Evolutionary conservation across 2,797 vertebrate genomes (phyloP).

Genomic region (Emys orbicularis): DNA sequence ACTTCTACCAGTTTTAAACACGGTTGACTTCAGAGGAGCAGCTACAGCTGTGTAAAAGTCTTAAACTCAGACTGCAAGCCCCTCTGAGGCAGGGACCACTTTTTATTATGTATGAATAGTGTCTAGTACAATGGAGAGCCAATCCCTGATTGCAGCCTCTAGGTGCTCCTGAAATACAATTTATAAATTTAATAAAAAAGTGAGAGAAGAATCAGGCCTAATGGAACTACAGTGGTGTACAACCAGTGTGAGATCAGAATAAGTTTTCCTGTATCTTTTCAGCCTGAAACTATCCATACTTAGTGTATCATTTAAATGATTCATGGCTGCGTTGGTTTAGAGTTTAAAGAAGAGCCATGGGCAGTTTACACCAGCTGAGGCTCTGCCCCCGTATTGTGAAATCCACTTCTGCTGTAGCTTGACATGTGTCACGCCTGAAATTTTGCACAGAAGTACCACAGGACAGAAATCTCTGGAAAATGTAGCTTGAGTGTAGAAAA

Average conservation of each 20-base stretch:
- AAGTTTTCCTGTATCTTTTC: too few relatives aligned
- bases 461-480: background rate
- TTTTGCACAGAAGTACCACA: background rate
- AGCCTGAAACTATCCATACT: too few relatives aligned
- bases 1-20: background rate
- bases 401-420: background rate
- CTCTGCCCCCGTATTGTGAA: background rate
- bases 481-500: background rate
- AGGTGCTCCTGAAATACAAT: background rate
- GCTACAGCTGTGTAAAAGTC: background rate
- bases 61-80: slow-evolving; percentile 15
- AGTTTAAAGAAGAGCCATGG: too few relatives aligned
- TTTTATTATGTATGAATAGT: background rate
- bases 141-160: background rate
- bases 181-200: background rate
- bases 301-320: too few relatives aligned
- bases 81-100: background rate
- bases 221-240: too few relatives aligned
- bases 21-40: slow-evolving; percentile 8
- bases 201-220: background rate
- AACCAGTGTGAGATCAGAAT: too few relatives aligned
- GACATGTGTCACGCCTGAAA: background rate
- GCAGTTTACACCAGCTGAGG: background rate
- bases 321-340: too few relatives aligned
- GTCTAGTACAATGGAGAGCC: background rate